Evolutionary conservation across 2,797 vertebrate genomes (phyloP).

Genomic region (Danio aesculapii): DNA sequence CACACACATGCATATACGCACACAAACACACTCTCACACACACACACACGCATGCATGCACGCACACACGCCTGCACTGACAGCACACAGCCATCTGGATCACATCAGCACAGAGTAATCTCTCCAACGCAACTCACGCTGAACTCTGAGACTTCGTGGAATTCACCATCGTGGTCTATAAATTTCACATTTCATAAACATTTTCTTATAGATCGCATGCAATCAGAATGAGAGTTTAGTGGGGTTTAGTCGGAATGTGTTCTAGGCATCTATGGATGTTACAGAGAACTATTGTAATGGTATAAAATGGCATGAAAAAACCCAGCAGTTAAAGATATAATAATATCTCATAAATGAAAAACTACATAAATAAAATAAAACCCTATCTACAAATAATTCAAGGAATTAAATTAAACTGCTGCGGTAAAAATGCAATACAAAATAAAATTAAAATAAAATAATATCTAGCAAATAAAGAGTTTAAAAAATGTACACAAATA

Average conservation of each 20-base stretch:
- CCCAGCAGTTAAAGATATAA: too few species aligned
- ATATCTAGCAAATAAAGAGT: too few species aligned
- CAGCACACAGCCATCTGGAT: slow-evolving; percentile 45
- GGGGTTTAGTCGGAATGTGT: slow-evolving; percentile 9
- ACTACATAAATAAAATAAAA: too few species aligned
- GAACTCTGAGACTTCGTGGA: slow-evolving; percentile 44
- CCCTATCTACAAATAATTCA: too few species aligned
- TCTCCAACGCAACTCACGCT: slow-evolving; percentile 44
- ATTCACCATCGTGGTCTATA: slow-evolving; percentile 43
- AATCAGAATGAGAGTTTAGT: slow-evolving; percentile 28
- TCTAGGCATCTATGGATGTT: neutral
- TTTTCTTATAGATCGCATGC: slow-evolving; percentile 28
- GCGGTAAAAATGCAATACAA: too few species aligned
- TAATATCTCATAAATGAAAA: too few species aligned
- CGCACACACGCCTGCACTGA: slow-evolving; percentile 51
- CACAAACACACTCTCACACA: slow-evolving; percentile 46
- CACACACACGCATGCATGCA: slow-evolving; percentile 38
- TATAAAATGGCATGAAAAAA: too few species aligned
- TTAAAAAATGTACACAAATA: too few species aligned
- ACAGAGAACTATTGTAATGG: too few species aligned
- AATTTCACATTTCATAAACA: slow-evolving; percentile 50
- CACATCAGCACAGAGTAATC: slow-evolving; percentile 42
- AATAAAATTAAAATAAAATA: too few species aligned
- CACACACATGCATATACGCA: slow-evolving; percentile 41
- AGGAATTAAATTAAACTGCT: too few species aligned